Conservation (phyloP, 2,113 vertebrate species). For the Eira barbara region DNA sequence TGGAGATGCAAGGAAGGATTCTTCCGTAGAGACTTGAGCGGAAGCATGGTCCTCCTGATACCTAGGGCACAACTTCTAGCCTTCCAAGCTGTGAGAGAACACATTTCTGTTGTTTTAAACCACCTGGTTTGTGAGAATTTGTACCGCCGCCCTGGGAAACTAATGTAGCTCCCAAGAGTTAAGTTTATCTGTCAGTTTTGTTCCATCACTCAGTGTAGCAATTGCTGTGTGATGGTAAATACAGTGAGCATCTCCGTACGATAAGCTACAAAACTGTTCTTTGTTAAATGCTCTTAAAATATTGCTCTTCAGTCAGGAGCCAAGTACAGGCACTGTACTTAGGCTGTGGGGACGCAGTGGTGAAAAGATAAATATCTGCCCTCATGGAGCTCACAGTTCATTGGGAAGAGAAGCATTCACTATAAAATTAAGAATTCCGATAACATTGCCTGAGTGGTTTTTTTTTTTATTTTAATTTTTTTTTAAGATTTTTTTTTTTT, state of each 20-base stretch:
- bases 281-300: neutral
- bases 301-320: neutral
- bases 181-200: slow-evolving; percentile 27
- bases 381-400: neutral
- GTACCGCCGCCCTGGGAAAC: neutral
- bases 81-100: neutral
- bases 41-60: neutral
- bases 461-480: neutral
- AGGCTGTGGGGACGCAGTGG: neutral
- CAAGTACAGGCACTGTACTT: neutral
- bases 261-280: neutral
- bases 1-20: neutral
- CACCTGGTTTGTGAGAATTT: neutral
- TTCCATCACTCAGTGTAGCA: neutral
- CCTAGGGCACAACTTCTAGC: neutral
- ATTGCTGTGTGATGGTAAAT: neutral
- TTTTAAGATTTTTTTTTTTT: too few species aligned
- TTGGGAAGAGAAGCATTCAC: neutral
- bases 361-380: neutral
- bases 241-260: neutral
- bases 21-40: neutral
- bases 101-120: neutral
- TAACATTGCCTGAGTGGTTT: neutral
- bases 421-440: neutral
- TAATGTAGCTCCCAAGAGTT: neutral